A percentile compares a stretch with the other conserved stretches of the same genome.
Conservation (phyloP, 2,888 invertebrate species). For the Sinotaia quadrata region DNA sequence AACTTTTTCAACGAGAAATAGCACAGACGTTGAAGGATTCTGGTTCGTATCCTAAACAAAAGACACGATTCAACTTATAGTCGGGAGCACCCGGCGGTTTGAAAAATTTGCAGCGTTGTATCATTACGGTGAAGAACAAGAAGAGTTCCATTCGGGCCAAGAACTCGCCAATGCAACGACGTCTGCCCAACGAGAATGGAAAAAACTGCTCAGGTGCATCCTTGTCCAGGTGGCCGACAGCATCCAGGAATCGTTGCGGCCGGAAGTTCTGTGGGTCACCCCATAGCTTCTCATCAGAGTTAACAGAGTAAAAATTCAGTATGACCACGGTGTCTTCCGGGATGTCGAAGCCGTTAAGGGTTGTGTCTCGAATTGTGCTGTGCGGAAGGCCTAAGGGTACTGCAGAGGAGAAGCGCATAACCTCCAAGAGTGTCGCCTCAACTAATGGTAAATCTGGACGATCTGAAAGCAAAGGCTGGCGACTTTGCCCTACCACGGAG, state of each 20-base stretch:
- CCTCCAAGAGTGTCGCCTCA: constrained; percentile 47
- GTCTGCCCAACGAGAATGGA: constrained; percentile 46
- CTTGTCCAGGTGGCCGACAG: constrained; percentile 20
- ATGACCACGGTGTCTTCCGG: constrained; percentile 38
- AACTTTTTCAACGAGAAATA: too few species aligned
- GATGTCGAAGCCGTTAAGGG: constrained; percentile 35
- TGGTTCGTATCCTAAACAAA: constrained; percentile 3
- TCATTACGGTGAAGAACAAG: constrained; percentile 38
- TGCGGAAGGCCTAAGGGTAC: constrained; percentile 51
- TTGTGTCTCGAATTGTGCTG: constrained; percentile 35
- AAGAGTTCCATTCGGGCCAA: constrained; percentile 53
- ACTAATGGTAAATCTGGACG: constrained; percentile 39
- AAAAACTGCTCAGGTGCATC: constrained; percentile 35
- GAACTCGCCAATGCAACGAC: constrained; percentile 55
- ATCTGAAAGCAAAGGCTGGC: constrained; percentile 36
- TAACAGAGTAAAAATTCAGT: constrained; percentile 30
- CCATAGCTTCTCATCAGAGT: constrained; percentile 34
- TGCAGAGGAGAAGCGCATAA: constrained; percentile 39
- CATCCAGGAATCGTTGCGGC: constrained; percentile 33
- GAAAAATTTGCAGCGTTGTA: constrained; percentile 18
- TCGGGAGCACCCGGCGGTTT: constrained; percentile 19
- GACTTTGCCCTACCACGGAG: constrained; percentile 36
- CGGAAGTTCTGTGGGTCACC: constrained; percentile 36
- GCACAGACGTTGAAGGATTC: constrained; percentile 18
- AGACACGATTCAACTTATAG: constrained; percentile 2